Evolutionary conservation across 2,888 invertebrate genomes (phyloP).

Genomic region (Microchrysa polita): DNA sequence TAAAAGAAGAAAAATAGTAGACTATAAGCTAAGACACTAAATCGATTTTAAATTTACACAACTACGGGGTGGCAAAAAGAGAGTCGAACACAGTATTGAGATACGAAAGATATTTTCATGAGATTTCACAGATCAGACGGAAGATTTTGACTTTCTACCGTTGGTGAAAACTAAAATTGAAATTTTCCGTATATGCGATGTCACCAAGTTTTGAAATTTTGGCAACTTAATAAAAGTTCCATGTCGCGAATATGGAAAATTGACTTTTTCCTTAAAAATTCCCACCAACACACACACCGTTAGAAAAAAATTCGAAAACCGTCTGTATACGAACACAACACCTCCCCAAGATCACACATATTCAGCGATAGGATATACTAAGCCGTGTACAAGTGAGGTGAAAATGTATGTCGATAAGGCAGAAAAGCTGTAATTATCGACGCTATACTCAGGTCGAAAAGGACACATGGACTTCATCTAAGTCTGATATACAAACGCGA

Average conservation of each 20-base stretch:
- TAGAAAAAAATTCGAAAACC: background rate
- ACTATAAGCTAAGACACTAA: conserved; percentile 26
- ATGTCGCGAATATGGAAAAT: conserved; percentile 55
- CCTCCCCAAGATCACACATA: too few species aligned
- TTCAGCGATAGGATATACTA: background rate
- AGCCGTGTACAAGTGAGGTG: conserved; percentile 19
- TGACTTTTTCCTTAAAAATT: conserved; percentile 53
- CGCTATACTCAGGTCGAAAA: conserved; percentile 38
- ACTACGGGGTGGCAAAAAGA: conserved; percentile 22
- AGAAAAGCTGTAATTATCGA: conserved; percentile 38
- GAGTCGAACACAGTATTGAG: conserved; percentile 22
- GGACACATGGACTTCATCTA: conserved; percentile 40
- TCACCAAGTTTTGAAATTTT: conserved; percentile 52
- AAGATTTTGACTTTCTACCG: conserved; percentile 1
- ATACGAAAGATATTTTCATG: background rate
- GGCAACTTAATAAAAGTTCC: conserved; percentile 56
- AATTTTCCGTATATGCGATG: conserved; percentile 41
- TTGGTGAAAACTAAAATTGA: conserved; percentile 19
- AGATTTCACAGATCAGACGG: background rate
- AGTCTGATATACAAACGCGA: too few species aligned
- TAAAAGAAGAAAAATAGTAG: conserved; percentile 18
- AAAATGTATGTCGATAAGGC: conserved; percentile 42
- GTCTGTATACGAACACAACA: conserved; percentile 9
- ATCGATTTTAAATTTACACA: conserved; percentile 40
- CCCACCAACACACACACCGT: conserved; percentile 38